Base-by-base conservation (phyloP, 1,140 invertebrate species). In the Elymnias hypermnestra region DNA sequence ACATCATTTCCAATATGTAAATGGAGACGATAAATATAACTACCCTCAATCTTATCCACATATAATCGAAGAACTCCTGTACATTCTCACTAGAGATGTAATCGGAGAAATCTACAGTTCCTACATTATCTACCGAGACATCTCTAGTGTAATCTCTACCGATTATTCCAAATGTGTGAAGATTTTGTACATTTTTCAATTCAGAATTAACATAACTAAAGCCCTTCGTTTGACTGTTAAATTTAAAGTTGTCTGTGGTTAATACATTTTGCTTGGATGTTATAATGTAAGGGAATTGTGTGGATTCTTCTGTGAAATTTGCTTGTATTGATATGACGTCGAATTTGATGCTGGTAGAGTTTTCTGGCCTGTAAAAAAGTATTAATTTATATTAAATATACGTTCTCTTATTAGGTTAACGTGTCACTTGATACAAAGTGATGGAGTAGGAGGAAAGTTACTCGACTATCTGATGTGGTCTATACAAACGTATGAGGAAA, bases 1-100 rank as follows among this genome's bases (percentile, higher is more conserved):
- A 46, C 50, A 86, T 69, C 78, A 84, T 83, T 59, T 86, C 83
- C 42, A 86, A 78, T 47, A 85, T 54, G 48, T 87, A 87, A 35
- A 87, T 74, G 14, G 77, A 73, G 2, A 79, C 68, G 23, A 87
- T 41, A 10, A 86, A 68, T 31, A 83, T 53, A 9, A 79, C 42
- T 46, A 87, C 56, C 57, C 79, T 69, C 23, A 87, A 38, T 45
- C 71, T 70, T 12, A 75, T 74, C 65, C 72, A 78, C 1, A 86
- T 12, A 54, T 83, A 85, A 57, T 85, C 78, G 9, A 79, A 73
- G 15, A 77, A 63, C 28, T 78, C 71, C 36, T 64, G 52, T 0
- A 76, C 39, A 44, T 74, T 65, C 13, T 82, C 76, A 51, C 57
- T 74, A 3, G 65, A 68, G 31, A 79, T 63, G 14, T 67, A 70